Evolutionary conservation across 1,140 invertebrate species (phyloP), one percentile per base, ranked within the genome.

Genomic region (Diuraphis noxia): DNA sequence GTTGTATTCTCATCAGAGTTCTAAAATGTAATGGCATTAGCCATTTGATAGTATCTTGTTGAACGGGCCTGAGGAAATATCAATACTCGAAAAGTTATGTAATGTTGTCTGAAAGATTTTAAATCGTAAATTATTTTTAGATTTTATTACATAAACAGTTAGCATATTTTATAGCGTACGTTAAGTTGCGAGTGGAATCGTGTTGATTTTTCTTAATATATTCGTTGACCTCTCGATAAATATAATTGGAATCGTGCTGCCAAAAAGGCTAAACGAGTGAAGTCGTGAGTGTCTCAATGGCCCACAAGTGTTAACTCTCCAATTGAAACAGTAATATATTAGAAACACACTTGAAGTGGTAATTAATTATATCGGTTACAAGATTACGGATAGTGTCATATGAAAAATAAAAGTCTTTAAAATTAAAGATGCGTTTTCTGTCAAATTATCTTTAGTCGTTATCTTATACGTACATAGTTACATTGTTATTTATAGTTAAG

Each of bases 221-320:
- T 86, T 86, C 85, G 23, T 52, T 36, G 85, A 86, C 85, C 85
- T 52, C 85, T 38, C 85, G 46, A 52, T 52, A 49, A 86, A 86
- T 52, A 38, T 86, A 86, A 86, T 86, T 49, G 46, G 46, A 86
- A 86, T 86, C 85, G 85, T 86, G 85, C 85, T 86, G 85, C 34
- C 46, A 36, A 86, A 86, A 86, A 86, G 46, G 85, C 85, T 25
- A 86, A 52, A 52, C 85, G 46, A 52, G 85, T 36, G 10, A 38
- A 86, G 46, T 86, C 85, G 85, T 86, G 85, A 86, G 36, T 52
- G 36, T 52, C 13, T 36, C 46, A 46, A 36, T 86, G 34, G 46
- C 46, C 85, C 85, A 86, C n/a, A 86, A 86, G 85, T 86, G 85
- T 52, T 86, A 86, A 25, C 23, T 38, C 21, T 86, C 85, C 46